Percentiles rank a stretch among this genome's conserved stretches.
Conservation (phyloP, 2,113 vertebrate species). For the Myrmophylax atrothorax region DNA sequence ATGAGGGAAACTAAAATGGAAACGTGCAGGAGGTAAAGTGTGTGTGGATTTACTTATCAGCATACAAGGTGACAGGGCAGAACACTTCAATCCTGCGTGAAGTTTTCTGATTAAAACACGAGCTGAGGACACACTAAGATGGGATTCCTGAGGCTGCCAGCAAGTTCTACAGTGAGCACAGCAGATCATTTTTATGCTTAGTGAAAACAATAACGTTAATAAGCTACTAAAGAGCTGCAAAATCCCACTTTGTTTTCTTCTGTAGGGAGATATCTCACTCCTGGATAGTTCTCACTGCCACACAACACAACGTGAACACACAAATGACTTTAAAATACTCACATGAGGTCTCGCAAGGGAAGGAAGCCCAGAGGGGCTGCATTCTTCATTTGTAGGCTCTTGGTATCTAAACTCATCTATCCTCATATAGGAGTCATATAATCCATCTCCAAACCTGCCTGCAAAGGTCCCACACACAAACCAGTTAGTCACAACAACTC, state of each 20-base stretch:
- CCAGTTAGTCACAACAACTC: constrained; percentile 23
- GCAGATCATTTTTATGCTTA: neutral
- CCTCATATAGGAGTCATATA: constrained; percentile 96
- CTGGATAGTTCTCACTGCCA: neutral
- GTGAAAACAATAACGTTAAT: neutral
- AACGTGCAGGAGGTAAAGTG: neutral
- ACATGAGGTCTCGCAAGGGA: constrained; percentile 88
- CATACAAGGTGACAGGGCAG: neutral
- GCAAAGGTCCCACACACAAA: constrained; percentile 47
- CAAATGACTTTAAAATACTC: constrained; percentile 68
- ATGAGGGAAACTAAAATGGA: neutral
- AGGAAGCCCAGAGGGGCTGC: constrained; percentile 84
- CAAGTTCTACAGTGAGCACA: neutral
- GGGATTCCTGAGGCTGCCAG: neutral
- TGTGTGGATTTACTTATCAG: neutral
- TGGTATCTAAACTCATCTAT: constrained; percentile 90
- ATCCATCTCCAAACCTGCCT: constrained; percentile 89
- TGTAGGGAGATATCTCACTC: fast-evolving
- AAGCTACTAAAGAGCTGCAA: neutral
- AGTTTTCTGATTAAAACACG: neutral
- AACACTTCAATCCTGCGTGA: neutral
- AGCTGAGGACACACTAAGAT: neutral
- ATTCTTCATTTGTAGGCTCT: constrained; percentile 79
- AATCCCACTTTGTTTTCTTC: neutral
- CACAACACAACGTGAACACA: neutral